These are phyloP conservation scores for Steromphala cineraria DNA, from an alignment of 2,888 invertebrate species.

Conservation along the genomic window DNA sequence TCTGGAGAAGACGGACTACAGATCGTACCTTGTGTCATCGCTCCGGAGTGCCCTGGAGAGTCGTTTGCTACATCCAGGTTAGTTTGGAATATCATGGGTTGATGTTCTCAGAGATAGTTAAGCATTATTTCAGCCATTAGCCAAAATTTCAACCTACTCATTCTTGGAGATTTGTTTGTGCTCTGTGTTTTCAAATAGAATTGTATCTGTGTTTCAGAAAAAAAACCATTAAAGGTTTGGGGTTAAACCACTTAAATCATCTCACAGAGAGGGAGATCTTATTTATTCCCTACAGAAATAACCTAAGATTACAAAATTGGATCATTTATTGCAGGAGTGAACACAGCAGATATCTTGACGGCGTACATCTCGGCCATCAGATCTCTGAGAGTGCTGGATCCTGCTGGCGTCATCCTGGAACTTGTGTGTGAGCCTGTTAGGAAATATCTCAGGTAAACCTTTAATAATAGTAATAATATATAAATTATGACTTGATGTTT, in stretches of 20 bases:
- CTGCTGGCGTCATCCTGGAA: slow-evolving; percentile 94
- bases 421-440: slow-evolving; percentile 93
- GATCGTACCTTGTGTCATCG: slow-evolving; percentile 81
- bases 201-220: no score
- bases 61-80: slow-evolving; percentile 86
- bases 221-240: no score
- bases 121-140: neutral
- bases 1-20: slow-evolving; percentile 89
- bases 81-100: neutral
- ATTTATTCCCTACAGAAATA: no score
- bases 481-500: neutral
- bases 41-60: slow-evolving; percentile 89
- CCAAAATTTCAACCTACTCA: no score
- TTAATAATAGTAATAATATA: neutral
- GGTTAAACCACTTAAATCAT: no score
- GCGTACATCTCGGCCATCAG: slow-evolving; percentile 97
- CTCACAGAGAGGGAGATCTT: no score
- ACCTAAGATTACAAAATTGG: no score
- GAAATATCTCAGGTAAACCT: slow-evolving; percentile 72
- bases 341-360: slow-evolving; percentile 95
- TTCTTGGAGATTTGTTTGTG: no score
- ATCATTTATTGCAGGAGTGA: slow-evolving; percentile 85
- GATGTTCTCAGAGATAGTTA: neutral
- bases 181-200: no score
- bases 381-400: slow-evolving; percentile 92